These are phyloP conservation scores for Erythrolamprus reginae DNA, from an alignment of 2,113 vertebrate genomes.

Conservation along the genomic window DNA sequence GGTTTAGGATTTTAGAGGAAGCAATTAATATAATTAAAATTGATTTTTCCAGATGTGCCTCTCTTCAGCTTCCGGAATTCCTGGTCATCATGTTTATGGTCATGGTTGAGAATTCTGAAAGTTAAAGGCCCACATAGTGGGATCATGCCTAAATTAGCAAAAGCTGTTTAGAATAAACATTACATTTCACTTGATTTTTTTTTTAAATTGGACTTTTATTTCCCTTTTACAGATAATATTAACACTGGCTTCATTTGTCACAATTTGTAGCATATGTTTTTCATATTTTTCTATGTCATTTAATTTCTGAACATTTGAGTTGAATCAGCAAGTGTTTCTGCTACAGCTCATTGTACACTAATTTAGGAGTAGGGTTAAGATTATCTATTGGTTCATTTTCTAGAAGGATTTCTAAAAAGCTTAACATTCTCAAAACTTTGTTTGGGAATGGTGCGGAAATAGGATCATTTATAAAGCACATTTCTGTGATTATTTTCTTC, in stretches of 20 bases:
- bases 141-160: not conserved
- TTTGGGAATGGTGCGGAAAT: not conserved
- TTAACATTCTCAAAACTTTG: not conserved
- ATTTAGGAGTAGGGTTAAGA: not conserved
- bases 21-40: not conserved
- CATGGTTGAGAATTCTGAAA: not conserved
- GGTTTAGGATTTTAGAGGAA: not conserved
- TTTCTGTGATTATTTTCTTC: not conserved
- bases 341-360: not conserved
- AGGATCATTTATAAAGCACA: not conserved
- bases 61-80: not conserved
- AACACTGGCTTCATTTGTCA: not conserved
- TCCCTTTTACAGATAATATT: not conserved
- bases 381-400: not conserved
- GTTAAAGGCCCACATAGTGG: not conserved
- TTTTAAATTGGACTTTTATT: not conserved
- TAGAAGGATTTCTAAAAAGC: not conserved
- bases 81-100: not conserved
- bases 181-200: not conserved
- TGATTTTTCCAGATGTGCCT: not conserved
- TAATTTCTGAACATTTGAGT: not conserved
- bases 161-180: not conserved
- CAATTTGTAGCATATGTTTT: too few species aligned
- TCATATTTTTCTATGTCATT: not conserved
- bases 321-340: not conserved